A percentile compares a stretch with the other conserved stretches of the same genome.
These are phyloP conservation scores for Crotophaga sulcirostris DNA, from an alignment of 2,113 vertebrate species.

Conservation along the genomic window DNA sequence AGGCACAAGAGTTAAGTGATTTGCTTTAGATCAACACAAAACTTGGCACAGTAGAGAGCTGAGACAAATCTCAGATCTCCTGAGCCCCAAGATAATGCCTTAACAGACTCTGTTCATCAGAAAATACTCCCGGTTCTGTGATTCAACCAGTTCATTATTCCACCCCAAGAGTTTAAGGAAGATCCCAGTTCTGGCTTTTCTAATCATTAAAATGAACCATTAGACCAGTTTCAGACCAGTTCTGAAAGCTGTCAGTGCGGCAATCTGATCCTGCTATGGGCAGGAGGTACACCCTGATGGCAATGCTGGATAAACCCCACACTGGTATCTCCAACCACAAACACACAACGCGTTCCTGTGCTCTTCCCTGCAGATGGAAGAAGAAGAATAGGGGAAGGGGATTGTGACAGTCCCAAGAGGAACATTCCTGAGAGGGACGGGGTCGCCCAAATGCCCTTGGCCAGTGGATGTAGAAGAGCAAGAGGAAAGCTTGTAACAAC, in stretches of 20 bases:
- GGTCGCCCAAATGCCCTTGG: neutral
- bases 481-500: neutral
- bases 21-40: slow-evolving; percentile 43
- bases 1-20: neutral
- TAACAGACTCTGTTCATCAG: neutral
- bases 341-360: neutral
- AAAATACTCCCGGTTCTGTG: slow-evolving; percentile 23
- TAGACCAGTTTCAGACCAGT: neutral
- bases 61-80: slow-evolving; percentile 38
- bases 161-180: slow-evolving; percentile 8
- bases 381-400: neutral
- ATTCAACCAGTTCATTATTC: slow-evolving; percentile 24
- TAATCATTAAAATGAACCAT: neutral
- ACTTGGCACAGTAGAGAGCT: neutral
- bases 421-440: neutral
- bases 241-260: neutral
- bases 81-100: neutral
- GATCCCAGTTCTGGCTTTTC: neutral
- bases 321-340: neutral
- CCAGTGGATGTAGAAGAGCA: neutral
- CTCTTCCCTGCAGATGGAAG: neutral
- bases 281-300: neutral
- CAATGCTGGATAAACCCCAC: neutral
- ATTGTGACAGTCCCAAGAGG: neutral
- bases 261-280: neutral